Evolutionary conservation across 53 echinoderm and acorn worm species (phyloP).

Genomic region (Crossaster papposus): DNA sequence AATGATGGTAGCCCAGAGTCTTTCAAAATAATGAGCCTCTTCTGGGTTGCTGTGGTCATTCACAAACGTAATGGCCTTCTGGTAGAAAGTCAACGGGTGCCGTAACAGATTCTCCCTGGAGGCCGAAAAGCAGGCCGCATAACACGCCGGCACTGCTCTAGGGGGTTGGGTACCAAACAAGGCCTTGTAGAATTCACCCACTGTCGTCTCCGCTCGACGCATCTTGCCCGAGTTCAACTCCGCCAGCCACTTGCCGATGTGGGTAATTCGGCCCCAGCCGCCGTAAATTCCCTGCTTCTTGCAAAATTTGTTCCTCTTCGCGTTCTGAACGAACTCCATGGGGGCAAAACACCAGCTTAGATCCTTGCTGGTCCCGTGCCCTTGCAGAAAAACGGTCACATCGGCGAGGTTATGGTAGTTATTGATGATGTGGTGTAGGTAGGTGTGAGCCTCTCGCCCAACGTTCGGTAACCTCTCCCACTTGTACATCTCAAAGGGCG

Average conservation of each 20-base stretch:
- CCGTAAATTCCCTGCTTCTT: background rate
- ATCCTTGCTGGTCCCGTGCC: background rate
- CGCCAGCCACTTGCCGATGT: background rate
- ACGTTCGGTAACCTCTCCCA: conserved; percentile 50
- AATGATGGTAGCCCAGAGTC: conserved; percentile 37
- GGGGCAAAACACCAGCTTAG: background rate
- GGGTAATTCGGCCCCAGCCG: conserved; percentile 31
- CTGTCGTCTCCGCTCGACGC: background rate
- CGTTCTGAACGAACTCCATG: conserved; percentile 27
- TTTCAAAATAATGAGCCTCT: conserved; percentile 57
- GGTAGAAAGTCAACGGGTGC: conserved; percentile 32
- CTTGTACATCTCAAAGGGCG: conserved; percentile 22
- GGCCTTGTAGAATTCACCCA: conserved; percentile 1
- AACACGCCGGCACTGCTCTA: background rate
- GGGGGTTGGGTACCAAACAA: conserved; percentile 42
- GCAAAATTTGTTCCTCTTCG: conserved; percentile 6
- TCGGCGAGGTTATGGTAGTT: conserved; percentile 46
- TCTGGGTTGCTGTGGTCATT: conserved; percentile 42
- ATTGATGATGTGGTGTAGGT: conserved; percentile 46
- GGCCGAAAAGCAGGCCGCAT: conserved; percentile 38
- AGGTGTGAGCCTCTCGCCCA: conserved; percentile 39
- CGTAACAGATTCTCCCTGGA: conserved; percentile 24
- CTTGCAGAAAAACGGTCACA: conserved; percentile 52
- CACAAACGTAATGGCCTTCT: conserved; percentile 28
- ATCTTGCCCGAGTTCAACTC: background rate